phyloP scores from a whole-genome alignment of 2,797 vertebrate genomes.

The Fistularia tabacaria region DNA sequence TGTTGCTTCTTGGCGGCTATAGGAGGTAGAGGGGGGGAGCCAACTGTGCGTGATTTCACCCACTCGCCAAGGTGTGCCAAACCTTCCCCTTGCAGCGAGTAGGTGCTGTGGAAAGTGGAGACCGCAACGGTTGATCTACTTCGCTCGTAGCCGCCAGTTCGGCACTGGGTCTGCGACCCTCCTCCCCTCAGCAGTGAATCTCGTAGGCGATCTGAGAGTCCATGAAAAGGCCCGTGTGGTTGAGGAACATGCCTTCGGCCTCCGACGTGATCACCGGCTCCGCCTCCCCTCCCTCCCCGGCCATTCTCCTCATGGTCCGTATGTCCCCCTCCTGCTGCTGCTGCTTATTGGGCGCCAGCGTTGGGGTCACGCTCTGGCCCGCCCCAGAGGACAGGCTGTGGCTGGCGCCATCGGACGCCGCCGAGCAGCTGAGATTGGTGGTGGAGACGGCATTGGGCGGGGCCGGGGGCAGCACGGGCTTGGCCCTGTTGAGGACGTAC shows the following conservation, averaged over 20 bases:
- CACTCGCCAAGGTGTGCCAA: not conserved
- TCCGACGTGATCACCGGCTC: slow-evolving; percentile 71
- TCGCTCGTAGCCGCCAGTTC: not conserved
- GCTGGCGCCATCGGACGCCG: slow-evolving; percentile 56
- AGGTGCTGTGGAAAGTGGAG: slow-evolving; percentile 9
- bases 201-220: slow-evolving; percentile 86
- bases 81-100: not conserved
- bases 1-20: too few relatives aligned
- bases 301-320: slow-evolving; percentile 72
- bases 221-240: slow-evolving; percentile 77
- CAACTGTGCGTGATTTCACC: too few relatives aligned
- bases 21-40: too few relatives aligned
- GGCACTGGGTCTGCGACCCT: not conserved
- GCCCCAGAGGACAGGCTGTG: slow-evolving; percentile 49
- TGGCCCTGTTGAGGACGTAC: slow-evolving; percentile 87
- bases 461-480: slow-evolving; percentile 71
- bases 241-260: slow-evolving; percentile 77
- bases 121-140: slow-evolving; percentile 4
- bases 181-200: slow-evolving; percentile 82
- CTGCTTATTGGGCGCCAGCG: slow-evolving; percentile 47
- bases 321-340: slow-evolving; percentile 52
- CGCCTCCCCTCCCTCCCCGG: slow-evolving; percentile 74
- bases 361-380: slow-evolving; percentile 45
- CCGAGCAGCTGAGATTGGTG: slow-evolving; percentile 49
- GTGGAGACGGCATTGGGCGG: slow-evolving; percentile 51